Percentiles rank a stretch among this genome's conserved stretches.
phyloP scores from a whole-genome alignment of 2,797 vertebrate genomes.

The Bovichtus variegatus region DNA sequence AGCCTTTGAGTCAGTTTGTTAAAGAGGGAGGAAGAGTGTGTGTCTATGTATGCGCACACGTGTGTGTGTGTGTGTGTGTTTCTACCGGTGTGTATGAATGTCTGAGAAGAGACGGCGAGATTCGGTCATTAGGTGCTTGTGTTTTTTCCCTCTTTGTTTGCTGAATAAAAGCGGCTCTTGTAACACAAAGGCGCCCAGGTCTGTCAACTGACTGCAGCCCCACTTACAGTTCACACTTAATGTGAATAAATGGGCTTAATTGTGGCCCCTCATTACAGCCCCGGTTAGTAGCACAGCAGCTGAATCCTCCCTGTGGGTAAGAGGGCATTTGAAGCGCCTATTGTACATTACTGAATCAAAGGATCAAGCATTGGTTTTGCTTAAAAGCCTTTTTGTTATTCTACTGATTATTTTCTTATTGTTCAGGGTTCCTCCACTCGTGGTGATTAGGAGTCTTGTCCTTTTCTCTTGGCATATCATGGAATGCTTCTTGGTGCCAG shows the following conservation, averaged over 20 bases:
- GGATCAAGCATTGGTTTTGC: conserved; percentile 83
- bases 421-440: conserved; percentile 70
- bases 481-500: conserved; percentile 68
- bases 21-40: conserved; percentile 61
- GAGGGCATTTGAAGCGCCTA: conserved; percentile 84
- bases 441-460: conserved; percentile 77
- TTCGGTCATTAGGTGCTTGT: conserved; percentile 85
- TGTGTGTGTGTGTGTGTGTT: conserved; percentile 26
- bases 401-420: conserved; percentile 83
- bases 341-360: conserved; percentile 80
- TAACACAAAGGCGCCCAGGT: conserved; percentile 82
- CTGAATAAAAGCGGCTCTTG: conserved; percentile 84
- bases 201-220: conserved; percentile 80
- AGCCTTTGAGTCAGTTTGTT: conserved; percentile 81
- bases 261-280: conserved; percentile 85
- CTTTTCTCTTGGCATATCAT: conserved; percentile 61
- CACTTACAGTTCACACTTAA: conserved; percentile 86
- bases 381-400: conserved; percentile 81
- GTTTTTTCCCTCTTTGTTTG: conserved; percentile 83
- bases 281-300: conserved; percentile 79
- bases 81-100: conserved; percentile 44
- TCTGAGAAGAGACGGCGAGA: conserved; percentile 70
- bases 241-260: conserved; percentile 88
- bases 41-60: conserved; percentile 14
- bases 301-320: conserved; percentile 83